Percentiles rank a stretch among this genome's conserved stretches.
phyloP scores from a whole-genome alignment of 2,113 vertebrate species.

The Muntiacus muntjak region DNA sequence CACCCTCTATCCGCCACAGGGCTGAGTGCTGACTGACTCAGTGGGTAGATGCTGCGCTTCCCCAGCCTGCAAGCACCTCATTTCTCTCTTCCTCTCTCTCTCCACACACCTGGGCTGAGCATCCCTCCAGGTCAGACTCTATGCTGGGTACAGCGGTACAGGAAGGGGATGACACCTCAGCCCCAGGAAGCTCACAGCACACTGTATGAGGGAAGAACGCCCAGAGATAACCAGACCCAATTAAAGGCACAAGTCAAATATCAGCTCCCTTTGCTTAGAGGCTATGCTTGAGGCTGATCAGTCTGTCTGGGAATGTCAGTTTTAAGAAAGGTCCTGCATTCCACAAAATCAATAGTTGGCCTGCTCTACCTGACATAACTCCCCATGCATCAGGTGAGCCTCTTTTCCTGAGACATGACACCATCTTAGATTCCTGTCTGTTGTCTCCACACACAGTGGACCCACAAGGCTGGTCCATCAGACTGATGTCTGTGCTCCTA shows the following conservation, averaged over 20 bases:
- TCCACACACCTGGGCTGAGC: not conserved
- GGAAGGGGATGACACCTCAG: not conserved
- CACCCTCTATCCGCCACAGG: not conserved
- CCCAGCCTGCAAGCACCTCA: not conserved
- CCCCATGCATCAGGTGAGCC: not conserved
- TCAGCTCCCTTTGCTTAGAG: not conserved
- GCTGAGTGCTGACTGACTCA: not conserved
- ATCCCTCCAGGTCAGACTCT: not conserved
- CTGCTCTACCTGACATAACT: accelerated
- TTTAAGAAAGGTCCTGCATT: not conserved
- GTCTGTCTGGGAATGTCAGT: not conserved
- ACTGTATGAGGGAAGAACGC: too few relatives aligned
- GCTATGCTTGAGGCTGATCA: not conserved
- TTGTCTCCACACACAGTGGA: accelerated
- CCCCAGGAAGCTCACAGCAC: not conserved
- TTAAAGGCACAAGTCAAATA: not conserved
- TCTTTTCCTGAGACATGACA: not conserved
- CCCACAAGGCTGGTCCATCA: not conserved
- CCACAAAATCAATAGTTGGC: not conserved
- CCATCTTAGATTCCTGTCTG: not conserved
- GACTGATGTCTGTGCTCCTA: accelerated
- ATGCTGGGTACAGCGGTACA: not conserved
- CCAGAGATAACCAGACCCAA: not conserved
- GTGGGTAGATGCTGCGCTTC: not conserved
- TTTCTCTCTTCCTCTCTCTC: not conserved